These are phyloP conservation scores for Lampris megalopsis DNA, from an alignment of 2,113 vertebrate genomes.

Conservation along the genomic window DNA sequence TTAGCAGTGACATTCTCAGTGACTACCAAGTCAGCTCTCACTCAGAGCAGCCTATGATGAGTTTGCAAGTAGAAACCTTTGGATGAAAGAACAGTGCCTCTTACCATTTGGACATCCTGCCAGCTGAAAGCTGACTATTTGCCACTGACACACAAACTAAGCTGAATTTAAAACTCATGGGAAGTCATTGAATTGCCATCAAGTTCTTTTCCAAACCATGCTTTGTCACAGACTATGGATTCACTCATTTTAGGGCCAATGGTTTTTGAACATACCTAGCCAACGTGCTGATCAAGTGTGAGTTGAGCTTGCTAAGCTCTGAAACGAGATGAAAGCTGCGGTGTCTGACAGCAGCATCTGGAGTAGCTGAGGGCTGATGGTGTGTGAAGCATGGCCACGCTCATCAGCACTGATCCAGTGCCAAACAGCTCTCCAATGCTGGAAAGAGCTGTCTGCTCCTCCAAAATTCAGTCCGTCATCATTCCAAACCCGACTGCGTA, in stretches of 20 bases:
- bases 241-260: background rate
- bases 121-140: background rate
- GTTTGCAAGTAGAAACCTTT: background rate
- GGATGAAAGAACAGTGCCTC: background rate
- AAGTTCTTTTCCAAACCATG: too few species aligned
- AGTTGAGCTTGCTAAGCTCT: background rate
- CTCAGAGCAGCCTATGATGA: background rate
- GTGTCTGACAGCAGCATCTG: constrained; percentile 12
- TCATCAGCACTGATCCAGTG: background rate
- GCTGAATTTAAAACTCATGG: background rate
- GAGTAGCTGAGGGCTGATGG: background rate
- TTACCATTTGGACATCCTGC: background rate
- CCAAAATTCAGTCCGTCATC: background rate
- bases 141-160: background rate
- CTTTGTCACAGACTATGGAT: too few species aligned
- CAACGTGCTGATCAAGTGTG: background rate
- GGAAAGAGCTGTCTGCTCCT: background rate
- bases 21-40: background rate
- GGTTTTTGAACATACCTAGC: background rate
- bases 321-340: background rate
- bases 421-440: background rate
- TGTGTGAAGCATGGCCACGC: background rate
- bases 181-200: background rate
- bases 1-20: background rate
- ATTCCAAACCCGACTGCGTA: too few species aligned